Evolutionary conservation across 2,113 vertebrate species (phyloP).

Genomic region (Spilogale gracilis): DNA sequence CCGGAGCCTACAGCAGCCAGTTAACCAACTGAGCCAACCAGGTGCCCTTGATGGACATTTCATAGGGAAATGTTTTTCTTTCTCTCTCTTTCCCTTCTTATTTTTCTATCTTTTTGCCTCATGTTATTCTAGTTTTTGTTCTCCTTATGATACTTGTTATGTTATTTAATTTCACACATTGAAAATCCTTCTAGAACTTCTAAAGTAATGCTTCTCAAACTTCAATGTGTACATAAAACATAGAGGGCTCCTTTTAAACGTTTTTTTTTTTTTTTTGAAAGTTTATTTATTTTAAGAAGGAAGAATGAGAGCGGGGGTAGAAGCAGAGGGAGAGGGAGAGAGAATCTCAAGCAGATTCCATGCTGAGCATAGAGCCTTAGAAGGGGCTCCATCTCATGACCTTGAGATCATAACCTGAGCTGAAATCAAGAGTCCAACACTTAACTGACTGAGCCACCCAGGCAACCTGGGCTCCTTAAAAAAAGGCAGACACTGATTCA

Average conservation of each 20-base stretch:
- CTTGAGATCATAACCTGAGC: not conserved
- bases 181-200: not conserved
- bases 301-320: not conserved
- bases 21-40: no score
- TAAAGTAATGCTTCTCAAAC: slow-evolving; percentile 29
- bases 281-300: not conserved
- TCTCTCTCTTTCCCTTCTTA: not conserved
- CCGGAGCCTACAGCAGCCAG: no score
- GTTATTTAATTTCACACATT: not conserved
- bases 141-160: not conserved
- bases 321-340: not conserved
- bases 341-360: not conserved
- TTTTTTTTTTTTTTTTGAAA: not conserved
- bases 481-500: not conserved
- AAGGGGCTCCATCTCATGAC: not conserved
- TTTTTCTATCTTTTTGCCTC: not conserved
- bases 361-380: not conserved
- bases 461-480: not conserved
- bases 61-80: not conserved
- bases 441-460: not conserved
- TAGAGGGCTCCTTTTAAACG: not conserved
- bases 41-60: not conserved
- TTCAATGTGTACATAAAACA: not conserved
- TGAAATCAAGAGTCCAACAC: not conserved
- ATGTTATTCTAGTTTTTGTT: not conserved